Evolutionary conservation across 2,113 vertebrate species (phyloP), one percentile per base, ranked within the genome.

Genomic region (Platanista minor): DNA sequence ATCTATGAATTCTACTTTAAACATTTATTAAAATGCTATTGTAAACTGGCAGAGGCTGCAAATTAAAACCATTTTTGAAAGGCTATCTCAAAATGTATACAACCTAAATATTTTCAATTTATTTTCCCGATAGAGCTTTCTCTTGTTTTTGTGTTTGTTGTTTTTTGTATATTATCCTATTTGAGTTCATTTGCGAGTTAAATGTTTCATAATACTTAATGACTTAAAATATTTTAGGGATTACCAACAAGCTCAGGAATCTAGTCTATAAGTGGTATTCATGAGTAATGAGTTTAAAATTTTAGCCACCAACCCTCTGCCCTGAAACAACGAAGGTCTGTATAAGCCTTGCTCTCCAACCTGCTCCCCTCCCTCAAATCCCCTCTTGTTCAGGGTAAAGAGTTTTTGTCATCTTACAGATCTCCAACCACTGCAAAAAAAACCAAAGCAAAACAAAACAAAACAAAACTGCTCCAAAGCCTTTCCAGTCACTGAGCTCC

Each of bases 251-350:
- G 5, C 64, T 84, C 20, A 59, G 29, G 15, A 80, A 84, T 85
- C 20, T 80, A 62, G 59, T 57, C 69, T 80, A 3, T n/a, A 43
- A 91, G 72, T 29, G 4, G 13, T 61, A 78, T 90, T 87, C 36
- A 86, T 66, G 77, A 67, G 36, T 67, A 78, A 86, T 78, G 8
- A 67, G 66, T 67, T 94, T 90, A 82, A 94, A 92, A 86, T 66
- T 86, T n/a, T 52, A 67, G 62, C 39, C 41, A 89, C 49, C 29
- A 69, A 46, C 54, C 4, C 46, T 75, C 46, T 89, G 57, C 17
- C 31, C 43, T 52, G 15, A 4, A 49, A 62, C 39, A 43, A 90
- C 15, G 61, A 52, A 41, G 66, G 15, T 66, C 91, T 49, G 6
- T 20, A 94, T 18, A 31, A 82, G 8, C 9, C 13, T 8, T 43